These are phyloP conservation scores for Axis porcinus DNA, from an alignment of 2,113 vertebrate genomes.

Conservation along the genomic window DNA sequence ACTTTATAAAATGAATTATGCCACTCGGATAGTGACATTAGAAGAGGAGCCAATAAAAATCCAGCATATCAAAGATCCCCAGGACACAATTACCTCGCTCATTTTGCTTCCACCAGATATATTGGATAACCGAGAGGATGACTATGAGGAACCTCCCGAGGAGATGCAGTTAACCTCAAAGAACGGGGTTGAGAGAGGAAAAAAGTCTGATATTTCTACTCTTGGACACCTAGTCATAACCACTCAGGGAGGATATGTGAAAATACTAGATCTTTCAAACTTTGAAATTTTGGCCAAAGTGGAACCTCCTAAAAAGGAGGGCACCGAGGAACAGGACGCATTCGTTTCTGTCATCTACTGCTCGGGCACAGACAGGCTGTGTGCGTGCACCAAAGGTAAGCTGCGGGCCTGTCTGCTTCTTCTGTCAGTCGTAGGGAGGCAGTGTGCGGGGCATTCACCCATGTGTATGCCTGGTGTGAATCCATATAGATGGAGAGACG, in stretches of 20 bases:
- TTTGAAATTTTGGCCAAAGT: conserved; percentile 98
- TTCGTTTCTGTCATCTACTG: conserved; percentile 99
- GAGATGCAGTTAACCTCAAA: conserved; percentile 89
- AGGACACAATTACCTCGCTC: conserved; percentile 96
- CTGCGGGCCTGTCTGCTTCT: not conserved
- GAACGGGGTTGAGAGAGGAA: conserved; percentile 88
- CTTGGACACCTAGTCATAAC: conserved; percentile 98
- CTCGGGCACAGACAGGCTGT: conserved; percentile 98
- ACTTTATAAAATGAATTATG: conserved; percentile 98
- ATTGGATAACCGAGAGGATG: conserved; percentile 95
- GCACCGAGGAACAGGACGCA: conserved; percentile 91
- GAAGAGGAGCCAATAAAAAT: conserved; percentile 97
- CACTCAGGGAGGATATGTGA: conserved; percentile 95
- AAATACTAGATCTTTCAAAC: conserved; percentile 97
- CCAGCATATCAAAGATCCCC: conserved; percentile 96
- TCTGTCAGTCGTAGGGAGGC: not conserved
- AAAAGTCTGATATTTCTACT: conserved; percentile 87
- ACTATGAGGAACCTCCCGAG: conserved; percentile 92
- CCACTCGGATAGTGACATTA: conserved; percentile 95
- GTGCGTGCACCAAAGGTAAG: conserved; percentile 97
- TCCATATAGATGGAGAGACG: not conserved
- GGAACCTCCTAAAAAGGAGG: conserved; percentile 96
- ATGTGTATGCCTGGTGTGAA: not conserved
- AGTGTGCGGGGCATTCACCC: not conserved
- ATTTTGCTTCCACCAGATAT: conserved; percentile 97